Conservation (phyloP, 2,113 vertebrate genomes). For the Podiceps cristatus region DNA sequence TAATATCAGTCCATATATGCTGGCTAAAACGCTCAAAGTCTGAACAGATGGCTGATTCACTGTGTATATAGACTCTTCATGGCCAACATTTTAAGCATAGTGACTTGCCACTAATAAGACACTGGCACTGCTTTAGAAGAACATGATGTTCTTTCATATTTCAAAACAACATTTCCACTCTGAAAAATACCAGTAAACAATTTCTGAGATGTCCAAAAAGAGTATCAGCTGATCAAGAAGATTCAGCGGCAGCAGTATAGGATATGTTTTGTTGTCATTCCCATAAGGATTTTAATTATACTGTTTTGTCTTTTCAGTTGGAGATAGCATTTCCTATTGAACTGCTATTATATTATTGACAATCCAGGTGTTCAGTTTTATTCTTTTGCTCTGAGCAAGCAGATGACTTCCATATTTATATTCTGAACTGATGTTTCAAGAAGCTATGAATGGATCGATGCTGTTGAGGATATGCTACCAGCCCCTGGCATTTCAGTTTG, state of each 20-base stretch:
- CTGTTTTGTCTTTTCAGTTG: not conserved
- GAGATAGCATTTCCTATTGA: not conserved
- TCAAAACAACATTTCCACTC: constrained; percentile 22
- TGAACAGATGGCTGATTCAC: constrained; percentile 45
- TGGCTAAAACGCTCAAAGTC: not conserved
- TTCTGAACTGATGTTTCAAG: not conserved
- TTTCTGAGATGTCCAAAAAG: not conserved
- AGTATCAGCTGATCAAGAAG: not conserved
- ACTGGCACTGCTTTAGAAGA: constrained; percentile 28
- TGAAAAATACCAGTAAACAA: constrained; percentile 22
- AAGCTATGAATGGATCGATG: not conserved
- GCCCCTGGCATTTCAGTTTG: not conserved
- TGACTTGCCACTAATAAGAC: constrained; percentile 42
- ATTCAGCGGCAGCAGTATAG: not conserved
- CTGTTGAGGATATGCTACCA: not conserved
- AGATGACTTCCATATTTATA: not conserved
- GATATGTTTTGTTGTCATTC: not conserved
- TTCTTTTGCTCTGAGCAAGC: not conserved
- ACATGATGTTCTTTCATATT: constrained; percentile 28
- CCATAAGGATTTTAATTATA: not conserved
- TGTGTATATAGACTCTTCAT: not conserved
- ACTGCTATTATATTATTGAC: not conserved
- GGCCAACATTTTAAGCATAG: constrained; percentile 32
- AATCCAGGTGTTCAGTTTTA: constrained; percentile 7
- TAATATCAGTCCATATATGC: constrained; percentile 16